phyloP scores from a whole-genome alignment of 2,113 vertebrate species.

The Pantherophis guttatus region DNA sequence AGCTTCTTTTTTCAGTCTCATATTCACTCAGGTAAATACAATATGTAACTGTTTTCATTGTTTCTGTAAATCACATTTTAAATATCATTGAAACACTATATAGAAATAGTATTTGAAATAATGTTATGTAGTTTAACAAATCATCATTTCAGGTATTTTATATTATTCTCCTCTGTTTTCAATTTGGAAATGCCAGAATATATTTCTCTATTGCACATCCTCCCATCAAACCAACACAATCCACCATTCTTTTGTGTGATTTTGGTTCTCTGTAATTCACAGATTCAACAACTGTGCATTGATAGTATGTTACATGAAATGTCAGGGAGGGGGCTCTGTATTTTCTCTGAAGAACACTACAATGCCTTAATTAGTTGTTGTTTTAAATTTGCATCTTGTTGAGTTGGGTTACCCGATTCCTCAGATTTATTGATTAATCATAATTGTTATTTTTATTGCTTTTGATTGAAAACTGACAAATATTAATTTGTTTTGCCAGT shows the following conservation, averaged over 20 bases:
- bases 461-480: not conserved
- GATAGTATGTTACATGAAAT: not conserved
- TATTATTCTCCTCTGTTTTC: not conserved
- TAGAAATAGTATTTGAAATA: not conserved
- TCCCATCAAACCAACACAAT: not conserved
- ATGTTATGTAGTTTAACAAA: not conserved
- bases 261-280: not conserved
- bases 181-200: not conserved
- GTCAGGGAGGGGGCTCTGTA: not conserved
- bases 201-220: not conserved
- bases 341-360: not conserved
- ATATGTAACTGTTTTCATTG: not conserved
- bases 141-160: not conserved
- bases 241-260: not conserved
- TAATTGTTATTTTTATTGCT: not conserved
- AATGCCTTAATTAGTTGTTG: not conserved
- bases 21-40: not conserved
- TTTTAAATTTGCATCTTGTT: not conserved
- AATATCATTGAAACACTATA: not conserved
- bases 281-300: not conserved
- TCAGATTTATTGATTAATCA: not conserved
- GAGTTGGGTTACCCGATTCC: not conserved
- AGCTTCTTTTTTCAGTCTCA: not conserved
- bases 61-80: not conserved
- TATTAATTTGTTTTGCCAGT: not conserved